Conservation (phyloP, 2,797 vertebrate genomes). For the Octomys mimax region DNA sequence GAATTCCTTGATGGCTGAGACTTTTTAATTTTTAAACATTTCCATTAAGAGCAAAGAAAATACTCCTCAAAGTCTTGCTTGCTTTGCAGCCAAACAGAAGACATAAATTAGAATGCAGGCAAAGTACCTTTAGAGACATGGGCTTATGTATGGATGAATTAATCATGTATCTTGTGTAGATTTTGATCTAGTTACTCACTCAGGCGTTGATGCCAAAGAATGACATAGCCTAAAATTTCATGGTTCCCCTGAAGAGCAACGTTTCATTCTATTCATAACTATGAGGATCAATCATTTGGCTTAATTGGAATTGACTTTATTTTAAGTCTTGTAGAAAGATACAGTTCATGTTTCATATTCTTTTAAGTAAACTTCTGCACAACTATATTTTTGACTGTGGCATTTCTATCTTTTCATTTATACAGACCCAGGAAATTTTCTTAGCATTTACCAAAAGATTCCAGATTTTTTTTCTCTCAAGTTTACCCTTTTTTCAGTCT, state of each 20-base stretch:
- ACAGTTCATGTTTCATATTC: not conserved
- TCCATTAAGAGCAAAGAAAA: slow-evolving; percentile 13
- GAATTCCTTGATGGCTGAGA: not conserved
- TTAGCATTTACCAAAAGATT: not conserved
- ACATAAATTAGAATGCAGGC: not conserved
- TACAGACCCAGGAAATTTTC: not conserved
- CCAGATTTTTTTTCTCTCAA: not conserved
- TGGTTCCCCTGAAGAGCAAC: not conserved
- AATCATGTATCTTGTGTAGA: not conserved
- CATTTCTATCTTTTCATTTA: slow-evolving; percentile 33
- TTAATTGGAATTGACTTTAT: not conserved
- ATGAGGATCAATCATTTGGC: not conserved
- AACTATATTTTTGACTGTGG: not conserved
- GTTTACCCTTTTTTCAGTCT: not conserved
- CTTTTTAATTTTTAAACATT: not conserved
- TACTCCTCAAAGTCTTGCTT: not conserved
- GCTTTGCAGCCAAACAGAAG: not conserved
- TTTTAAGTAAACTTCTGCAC: not conserved
- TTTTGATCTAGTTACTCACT: not conserved
- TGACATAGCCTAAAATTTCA: not conserved
- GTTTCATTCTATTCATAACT: slow-evolving; percentile 12
- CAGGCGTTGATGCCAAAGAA: not conserved
- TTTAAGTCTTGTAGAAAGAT: not conserved
- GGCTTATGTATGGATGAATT: not conserved
- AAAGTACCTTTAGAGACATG: not conserved